Conservation (phyloP, 2,888 invertebrate species). For the Drosophila cognata region DNA sequence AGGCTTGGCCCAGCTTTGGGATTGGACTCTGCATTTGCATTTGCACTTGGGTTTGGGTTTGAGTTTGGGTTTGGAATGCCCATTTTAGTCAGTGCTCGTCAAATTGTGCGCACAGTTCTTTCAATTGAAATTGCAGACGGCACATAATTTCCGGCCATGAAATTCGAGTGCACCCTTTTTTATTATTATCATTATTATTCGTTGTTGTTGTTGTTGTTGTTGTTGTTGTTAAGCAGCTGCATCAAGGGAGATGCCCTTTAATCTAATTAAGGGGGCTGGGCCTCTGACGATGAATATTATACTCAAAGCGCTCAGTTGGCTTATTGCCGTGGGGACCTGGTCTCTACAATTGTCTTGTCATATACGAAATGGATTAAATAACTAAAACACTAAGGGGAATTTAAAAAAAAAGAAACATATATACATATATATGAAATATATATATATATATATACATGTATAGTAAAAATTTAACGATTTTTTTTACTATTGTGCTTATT, state of each 20-base stretch:
- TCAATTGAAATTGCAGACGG: constrained; percentile 75
- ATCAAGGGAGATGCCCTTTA: constrained; percentile 60
- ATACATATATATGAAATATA: background rate
- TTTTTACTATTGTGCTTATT: background rate
- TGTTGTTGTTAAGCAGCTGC: constrained; percentile 10
- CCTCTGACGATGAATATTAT: constrained; percentile 12
- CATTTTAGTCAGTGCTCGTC: constrained; percentile 15
- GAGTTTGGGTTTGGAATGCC: constrained; percentile 8
- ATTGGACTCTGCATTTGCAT: constrained; percentile 7
- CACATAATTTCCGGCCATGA: constrained; percentile 75
- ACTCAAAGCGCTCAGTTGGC: constrained; percentile 13
- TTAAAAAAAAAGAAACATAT: background rate
- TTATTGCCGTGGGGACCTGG: constrained; percentile 9
- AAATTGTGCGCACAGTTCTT: constrained; percentile 47
- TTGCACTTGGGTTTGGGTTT: background rate
- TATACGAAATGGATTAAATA: background rate
- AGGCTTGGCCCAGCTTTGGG: background rate
- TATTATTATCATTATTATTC: constrained; percentile 1
- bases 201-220: constrained; percentile 8
- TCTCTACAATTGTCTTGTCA: constrained; percentile 1
- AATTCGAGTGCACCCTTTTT: constrained; percentile 75
- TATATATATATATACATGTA: background rate
- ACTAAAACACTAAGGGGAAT: background rate
- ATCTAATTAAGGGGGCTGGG: constrained; percentile 64
- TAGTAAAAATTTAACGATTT: background rate